These are phyloP conservation scores for Propithecus coquereli DNA, from an alignment of 2,113 vertebrate species.

Conservation along the genomic window DNA sequence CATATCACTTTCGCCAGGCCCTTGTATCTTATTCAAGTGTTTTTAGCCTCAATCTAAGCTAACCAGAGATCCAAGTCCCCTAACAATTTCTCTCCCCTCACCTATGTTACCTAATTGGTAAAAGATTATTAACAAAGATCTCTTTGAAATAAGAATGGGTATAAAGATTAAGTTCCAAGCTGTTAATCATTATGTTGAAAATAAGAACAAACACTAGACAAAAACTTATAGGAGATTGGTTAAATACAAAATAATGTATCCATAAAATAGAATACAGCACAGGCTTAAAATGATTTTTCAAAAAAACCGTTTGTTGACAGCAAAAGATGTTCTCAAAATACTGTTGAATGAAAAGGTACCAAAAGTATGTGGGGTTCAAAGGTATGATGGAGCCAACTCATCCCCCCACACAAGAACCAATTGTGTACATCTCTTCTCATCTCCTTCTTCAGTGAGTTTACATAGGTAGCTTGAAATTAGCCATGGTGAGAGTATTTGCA, in stretches of 20 bases:
- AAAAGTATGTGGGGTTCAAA: background rate
- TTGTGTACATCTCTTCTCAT: background rate
- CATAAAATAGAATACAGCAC: background rate
- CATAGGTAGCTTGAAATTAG: background rate
- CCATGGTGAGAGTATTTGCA: background rate
- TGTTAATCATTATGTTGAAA: background rate
- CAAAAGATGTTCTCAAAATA: background rate
- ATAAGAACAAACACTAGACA: background rate
- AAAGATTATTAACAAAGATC: background rate
- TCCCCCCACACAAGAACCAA: background rate
- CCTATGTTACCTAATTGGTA: background rate
- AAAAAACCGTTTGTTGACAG: background rate
- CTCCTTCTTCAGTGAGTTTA: background rate
- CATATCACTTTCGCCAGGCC: background rate
- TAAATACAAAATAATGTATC: background rate
- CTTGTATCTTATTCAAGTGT: background rate
- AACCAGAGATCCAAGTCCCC: background rate
- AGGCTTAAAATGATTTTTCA: background rate
- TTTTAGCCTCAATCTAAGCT: background rate
- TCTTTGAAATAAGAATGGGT: background rate
- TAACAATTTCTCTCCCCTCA: background rate
- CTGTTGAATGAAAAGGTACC: background rate
- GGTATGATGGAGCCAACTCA: rapidly evolving
- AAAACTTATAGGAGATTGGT: background rate
- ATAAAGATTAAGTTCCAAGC: background rate